These are phyloP conservation scores for Leptopilina syphax DNA, from an alignment of 2,888 invertebrate genomes.

Conservation along the genomic window DNA sequence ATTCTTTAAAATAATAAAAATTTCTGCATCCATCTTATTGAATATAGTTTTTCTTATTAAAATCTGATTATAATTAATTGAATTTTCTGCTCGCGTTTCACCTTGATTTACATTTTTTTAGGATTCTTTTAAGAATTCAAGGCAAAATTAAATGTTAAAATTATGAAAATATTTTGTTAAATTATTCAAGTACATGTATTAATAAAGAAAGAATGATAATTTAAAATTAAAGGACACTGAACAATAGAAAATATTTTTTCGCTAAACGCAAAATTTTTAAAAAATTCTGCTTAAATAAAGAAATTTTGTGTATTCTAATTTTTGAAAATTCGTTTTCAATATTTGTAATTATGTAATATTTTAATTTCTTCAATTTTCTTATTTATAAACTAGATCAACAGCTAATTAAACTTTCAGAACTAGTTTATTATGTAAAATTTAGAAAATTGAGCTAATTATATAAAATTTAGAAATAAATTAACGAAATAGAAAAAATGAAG, in stretches of 20 bases:
- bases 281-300: too few species aligned
- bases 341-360: background rate
- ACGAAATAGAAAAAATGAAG: background rate
- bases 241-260: background rate
- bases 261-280: too few species aligned
- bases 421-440: conserved; percentile 9
- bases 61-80: too few species aligned
- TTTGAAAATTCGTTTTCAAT: too few species aligned
- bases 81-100: background rate
- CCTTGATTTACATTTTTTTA: background rate
- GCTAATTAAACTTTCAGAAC: conserved; percentile 7
- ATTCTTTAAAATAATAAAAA: too few species aligned
- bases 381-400: background rate
- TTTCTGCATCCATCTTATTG: too few species aligned
- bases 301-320: too few species aligned
- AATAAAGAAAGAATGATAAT: conserved; percentile 12
- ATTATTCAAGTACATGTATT: conserved; percentile 20
- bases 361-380: background rate
- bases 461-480: conserved; percentile 16
- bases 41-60: too few species aligned
- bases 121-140: background rate
- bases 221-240: background rate
- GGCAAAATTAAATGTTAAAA: background rate
- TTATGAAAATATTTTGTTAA: conserved; percentile 31
- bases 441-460: background rate